Evolutionary conservation across 2,797 vertebrate genomes (phyloP).

Genomic region (Poeciliopsis paucimaculata): DNA sequence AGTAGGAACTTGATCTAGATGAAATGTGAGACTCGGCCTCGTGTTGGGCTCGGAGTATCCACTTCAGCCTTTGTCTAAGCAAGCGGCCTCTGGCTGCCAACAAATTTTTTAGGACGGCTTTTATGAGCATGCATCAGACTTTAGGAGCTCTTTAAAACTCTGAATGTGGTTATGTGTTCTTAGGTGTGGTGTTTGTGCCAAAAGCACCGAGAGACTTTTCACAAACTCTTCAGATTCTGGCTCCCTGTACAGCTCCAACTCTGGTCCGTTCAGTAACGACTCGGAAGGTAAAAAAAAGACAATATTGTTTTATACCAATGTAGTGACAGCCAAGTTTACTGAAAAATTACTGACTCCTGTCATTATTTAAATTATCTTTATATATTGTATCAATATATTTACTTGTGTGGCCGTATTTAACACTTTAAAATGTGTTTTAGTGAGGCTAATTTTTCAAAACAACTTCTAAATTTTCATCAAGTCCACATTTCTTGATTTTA

Average conservation of each 20-base stretch:
- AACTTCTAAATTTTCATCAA: not conserved
- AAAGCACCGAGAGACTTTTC: slow-evolving; percentile 81
- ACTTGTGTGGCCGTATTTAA: not conserved
- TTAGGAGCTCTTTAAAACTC: slow-evolving; percentile 12
- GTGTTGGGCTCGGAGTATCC: slow-evolving; percentile 6
- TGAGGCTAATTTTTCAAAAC: not conserved
- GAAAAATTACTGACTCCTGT: not conserved
- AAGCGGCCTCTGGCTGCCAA: slow-evolving; percentile 17
- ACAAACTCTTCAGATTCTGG: slow-evolving; percentile 63
- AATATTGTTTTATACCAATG: not conserved
- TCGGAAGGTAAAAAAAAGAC: slow-evolving; percentile 62
- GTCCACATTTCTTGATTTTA: not conserved
- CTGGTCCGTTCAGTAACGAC: slow-evolving; percentile 69
- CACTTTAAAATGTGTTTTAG: not conserved
- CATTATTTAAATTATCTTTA: not conserved
- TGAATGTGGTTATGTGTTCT: slow-evolving; percentile 43
- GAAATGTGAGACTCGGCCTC: slow-evolving; percentile 62
- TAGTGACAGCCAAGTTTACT: not conserved
- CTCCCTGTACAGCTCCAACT: slow-evolving; percentile 73
- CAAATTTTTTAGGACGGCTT: slow-evolving; percentile 14
- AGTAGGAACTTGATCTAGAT: slow-evolving; percentile 68
- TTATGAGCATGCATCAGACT: slow-evolving; percentile 29
- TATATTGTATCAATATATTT: not conserved
- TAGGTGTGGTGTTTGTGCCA: slow-evolving; percentile 85
- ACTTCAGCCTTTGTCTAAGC: slow-evolving; percentile 35